Conservation (phyloP, 1,140 invertebrate species). For the Leucophenga varia region DNA sequence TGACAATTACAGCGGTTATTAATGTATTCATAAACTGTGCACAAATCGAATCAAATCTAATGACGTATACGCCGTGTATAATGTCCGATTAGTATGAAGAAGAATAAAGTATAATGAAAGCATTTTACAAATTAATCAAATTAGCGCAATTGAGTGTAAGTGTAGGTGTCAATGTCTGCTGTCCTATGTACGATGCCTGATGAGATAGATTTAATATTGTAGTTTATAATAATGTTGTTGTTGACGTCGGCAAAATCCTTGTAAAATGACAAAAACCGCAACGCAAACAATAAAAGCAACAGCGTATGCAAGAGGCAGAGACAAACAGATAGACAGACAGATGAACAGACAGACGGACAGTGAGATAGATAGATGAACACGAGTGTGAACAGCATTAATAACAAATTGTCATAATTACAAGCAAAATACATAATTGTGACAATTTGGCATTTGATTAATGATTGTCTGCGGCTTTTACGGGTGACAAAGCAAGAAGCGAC, state of each 20-base stretch:
- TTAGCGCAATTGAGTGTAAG: conserved; percentile 31
- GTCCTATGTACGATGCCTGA: too few relatives aligned
- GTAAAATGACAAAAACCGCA: conserved; percentile 19
- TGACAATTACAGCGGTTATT: conserved; percentile 46
- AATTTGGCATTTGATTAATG: conserved; percentile 36
- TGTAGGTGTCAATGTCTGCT: too few relatives aligned
- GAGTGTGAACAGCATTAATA: conserved; percentile 21
- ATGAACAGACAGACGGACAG: too few relatives aligned
- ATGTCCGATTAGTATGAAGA: conserved; percentile 2
- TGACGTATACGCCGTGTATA: conserved; percentile 43
- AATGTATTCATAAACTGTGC: conserved; percentile 50
- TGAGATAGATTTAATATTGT: too few relatives aligned
- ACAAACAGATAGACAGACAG: too few relatives aligned
- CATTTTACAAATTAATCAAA: conserved; percentile 47
- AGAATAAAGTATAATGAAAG: too few relatives aligned
- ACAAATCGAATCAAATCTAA: conserved; percentile 21
- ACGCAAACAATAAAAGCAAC: conserved; percentile 8
- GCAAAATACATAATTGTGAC: conserved; percentile 23
- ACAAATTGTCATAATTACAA: conserved; percentile 31
- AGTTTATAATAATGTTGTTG: too few relatives aligned
- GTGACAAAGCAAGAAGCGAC: too few relatives aligned
- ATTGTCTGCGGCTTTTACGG: conserved; percentile 26
- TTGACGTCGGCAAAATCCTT: too few relatives aligned
- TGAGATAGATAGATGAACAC: too few relatives aligned
- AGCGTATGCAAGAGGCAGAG: too few relatives aligned